phyloP scores from a whole-genome alignment of 2,113 vertebrate species.

The Suricata suricatta region DNA sequence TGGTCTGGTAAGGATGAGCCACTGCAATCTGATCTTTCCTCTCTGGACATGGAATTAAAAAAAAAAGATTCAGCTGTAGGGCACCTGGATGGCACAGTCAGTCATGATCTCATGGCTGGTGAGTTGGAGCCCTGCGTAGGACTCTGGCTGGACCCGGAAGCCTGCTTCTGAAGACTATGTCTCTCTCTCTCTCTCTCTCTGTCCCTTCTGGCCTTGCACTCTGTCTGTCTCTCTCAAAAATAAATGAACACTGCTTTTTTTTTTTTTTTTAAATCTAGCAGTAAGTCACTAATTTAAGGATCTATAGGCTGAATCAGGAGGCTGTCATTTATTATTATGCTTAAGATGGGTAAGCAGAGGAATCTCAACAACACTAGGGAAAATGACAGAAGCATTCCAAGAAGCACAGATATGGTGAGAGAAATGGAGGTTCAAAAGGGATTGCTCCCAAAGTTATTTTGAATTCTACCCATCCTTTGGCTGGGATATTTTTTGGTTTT shows the following conservation, averaged over 20 bases:
- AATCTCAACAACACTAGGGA: background rate
- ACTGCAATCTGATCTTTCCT: background rate
- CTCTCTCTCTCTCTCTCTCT: too few species aligned
- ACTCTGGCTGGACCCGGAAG: too few species aligned
- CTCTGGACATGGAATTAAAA: background rate
- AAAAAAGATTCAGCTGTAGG: too few species aligned
- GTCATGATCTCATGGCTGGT: too few species aligned
- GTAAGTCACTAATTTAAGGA: background rate
- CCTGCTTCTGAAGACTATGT: too few species aligned
- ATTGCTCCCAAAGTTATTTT: background rate
- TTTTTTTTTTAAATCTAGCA: background rate
- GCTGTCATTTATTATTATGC: background rate
- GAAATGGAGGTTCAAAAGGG: background rate
- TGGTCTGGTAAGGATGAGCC: background rate
- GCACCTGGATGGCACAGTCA: too few species aligned
- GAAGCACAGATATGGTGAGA: background rate
- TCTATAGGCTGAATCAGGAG: background rate
- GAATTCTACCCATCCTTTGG: background rate
- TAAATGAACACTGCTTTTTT: too few species aligned
- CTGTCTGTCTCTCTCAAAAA: too few species aligned
- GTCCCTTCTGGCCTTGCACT: too few species aligned
- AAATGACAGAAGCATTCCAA: background rate
- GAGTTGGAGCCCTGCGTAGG: too few species aligned
- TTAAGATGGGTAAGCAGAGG: background rate
- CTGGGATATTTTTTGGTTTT: background rate